Evolutionary conservation across 2,113 vertebrate species (phyloP).

Genomic region (Sylvietta virens): DNA sequence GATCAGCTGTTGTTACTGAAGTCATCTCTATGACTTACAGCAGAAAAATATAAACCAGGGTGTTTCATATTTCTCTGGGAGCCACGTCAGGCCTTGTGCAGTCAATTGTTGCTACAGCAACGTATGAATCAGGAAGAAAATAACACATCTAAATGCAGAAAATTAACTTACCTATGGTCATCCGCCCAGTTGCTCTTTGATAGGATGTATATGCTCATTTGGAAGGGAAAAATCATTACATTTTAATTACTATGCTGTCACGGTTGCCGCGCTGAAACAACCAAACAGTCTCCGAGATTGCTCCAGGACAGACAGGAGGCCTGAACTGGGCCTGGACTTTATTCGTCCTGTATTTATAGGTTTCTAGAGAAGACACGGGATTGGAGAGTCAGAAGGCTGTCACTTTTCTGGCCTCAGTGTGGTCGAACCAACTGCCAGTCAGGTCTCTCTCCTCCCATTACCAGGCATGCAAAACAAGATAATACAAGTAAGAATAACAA

Average conservation of each 20-base stretch:
- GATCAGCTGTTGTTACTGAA: not conserved
- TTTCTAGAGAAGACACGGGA: too few relatives aligned
- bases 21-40: not conserved
- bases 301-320: too few relatives aligned
- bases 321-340: too few relatives aligned
- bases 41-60: slow-evolving; percentile 33
- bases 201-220: not conserved
- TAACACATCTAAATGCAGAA: slow-evolving; percentile 35
- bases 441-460: too few relatives aligned
- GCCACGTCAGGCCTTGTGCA: slow-evolving; percentile 55
- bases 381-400: too few relatives aligned
- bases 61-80: slow-evolving; percentile 30
- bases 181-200: slow-evolving; percentile 19
- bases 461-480: too few relatives aligned
- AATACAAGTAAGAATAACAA: too few relatives aligned
- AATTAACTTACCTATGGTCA: slow-evolving; percentile 51
- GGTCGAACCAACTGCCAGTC: too few relatives aligned
- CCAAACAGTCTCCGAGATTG: too few relatives aligned
- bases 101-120: slow-evolving; percentile 68
- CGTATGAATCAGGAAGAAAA: slow-evolving; percentile 17
- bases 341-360: too few relatives aligned
- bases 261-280: too few relatives aligned
- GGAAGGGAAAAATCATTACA: not conserved
- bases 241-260: slow-evolving; percentile 45
- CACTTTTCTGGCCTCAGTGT: too few relatives aligned